phyloP scores from a whole-genome alignment of 1,140 invertebrate species.

The Dreissena polymorpha region DNA sequence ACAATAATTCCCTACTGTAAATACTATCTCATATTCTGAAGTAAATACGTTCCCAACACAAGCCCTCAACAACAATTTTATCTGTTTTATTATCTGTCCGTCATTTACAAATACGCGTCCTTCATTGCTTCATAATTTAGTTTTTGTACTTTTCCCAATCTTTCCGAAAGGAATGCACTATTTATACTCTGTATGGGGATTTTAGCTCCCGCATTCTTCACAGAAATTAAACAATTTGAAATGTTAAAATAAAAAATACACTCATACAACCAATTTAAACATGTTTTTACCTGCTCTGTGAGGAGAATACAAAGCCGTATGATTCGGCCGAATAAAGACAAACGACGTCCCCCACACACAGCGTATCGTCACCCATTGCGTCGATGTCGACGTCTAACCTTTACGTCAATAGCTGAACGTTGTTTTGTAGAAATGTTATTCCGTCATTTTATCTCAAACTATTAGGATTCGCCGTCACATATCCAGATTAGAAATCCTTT shows the following conservation, averaged over 20 bases:
- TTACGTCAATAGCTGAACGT: too few species aligned
- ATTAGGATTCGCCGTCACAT: too few species aligned
- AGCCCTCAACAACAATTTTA: too few species aligned
- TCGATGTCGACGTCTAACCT: too few species aligned
- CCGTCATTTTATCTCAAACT: too few species aligned
- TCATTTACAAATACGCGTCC: too few species aligned
- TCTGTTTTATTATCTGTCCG: too few species aligned
- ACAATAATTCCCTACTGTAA: too few species aligned
- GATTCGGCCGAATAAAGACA: conserved; percentile 63
- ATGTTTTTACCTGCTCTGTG: conserved; percentile 61
- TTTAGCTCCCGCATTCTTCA: not conserved
- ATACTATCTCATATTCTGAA: too few species aligned
- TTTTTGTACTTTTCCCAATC: not conserved
- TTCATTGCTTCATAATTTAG: not conserved
- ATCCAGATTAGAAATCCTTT: too few species aligned
- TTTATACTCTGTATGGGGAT: not conserved
- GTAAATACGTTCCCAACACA: too few species aligned
- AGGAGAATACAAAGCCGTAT: conserved; percentile 58
- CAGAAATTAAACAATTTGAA: not conserved
- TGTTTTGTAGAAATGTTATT: too few species aligned
- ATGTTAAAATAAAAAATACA: not conserved
- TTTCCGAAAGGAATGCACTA: not conserved
- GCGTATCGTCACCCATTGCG: conserved; percentile 51
- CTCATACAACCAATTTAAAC: not conserved
- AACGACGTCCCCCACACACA: conserved; percentile 61